Base-by-base conservation (phyloP, 2,113 vertebrate genomes). In the Bungarus multicinctus region DNA sequence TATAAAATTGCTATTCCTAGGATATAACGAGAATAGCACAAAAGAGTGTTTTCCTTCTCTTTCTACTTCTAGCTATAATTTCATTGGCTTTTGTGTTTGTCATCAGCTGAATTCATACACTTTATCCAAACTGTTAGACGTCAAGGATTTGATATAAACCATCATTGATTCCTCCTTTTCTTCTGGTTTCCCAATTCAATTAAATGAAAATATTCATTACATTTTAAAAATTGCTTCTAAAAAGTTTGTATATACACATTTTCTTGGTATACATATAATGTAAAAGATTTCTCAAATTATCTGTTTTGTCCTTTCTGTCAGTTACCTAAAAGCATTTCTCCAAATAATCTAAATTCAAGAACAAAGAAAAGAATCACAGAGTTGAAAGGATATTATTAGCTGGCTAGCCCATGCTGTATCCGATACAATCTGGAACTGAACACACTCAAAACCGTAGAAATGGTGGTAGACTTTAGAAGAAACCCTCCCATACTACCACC, bases 71-170 rank as follows among this genome's bases (percentile, higher is more conserved):
- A 47, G 43, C 11, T 16, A 94, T 93, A 22, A 90, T 64, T 5
- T 8, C 2, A 0, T 22, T 93, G 50, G 93, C 2, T 14, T 1
- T 88, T 34, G 30, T 92, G 55, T 39, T 95, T 91, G 7, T 7
- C 85, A 60, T 1, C 0, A 52, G 12, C 20, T 89, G 0, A 43
- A 92, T 0, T 0, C 52, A 85, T 50, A 52, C 1, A 3, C 16
- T 1, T 92, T 93, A 1, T 91, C 2, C 93, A 8, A 93, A 9
- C 30, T 94, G n/a, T 20, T 2, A 53, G 3, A 30, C 88, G 58
- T 10, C 0, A 39, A 9, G 2, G 23, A 18, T 30, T 27, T 69
- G 23, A 91, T 91, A 39, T 55, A 2, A 90, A 58, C 69, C 16
- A 10, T 1, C 34, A 94, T n/a, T 0, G 90, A 88, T 3, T 91